Evolutionary conservation across 2,888 invertebrate genomes (phyloP).

Genomic region (Drosophila stalkeri): DNA sequence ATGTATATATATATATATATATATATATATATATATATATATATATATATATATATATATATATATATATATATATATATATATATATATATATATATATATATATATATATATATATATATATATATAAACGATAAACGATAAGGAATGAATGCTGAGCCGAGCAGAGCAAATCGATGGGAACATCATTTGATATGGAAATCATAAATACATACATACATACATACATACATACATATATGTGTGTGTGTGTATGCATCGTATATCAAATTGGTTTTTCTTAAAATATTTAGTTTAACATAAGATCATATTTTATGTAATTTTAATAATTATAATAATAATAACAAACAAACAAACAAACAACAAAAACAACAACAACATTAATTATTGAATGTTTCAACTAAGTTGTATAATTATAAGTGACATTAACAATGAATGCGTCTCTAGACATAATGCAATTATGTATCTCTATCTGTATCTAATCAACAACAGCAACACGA

Average conservation of each 20-base stretch:
- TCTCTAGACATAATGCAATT: slow-evolving; percentile 74
- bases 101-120: neutral
- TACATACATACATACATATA: neutral
- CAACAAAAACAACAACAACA: slow-evolving; percentile 30
- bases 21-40: neutral
- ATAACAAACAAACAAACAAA: slow-evolving; percentile 7
- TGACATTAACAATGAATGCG: slow-evolving; percentile 52
- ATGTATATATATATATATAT: neutral
- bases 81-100: slow-evolving; percentile 6
- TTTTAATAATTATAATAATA: slow-evolving; percentile 58
- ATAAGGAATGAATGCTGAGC: slow-evolving; percentile 6
- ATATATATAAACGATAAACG: slow-evolving; percentile 9
- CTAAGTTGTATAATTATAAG: slow-evolving; percentile 82
- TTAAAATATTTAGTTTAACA: slow-evolving; percentile 65
- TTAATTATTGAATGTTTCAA: slow-evolving; percentile 78
- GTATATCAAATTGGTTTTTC: slow-evolving; percentile 70
- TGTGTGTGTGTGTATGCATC: neutral
- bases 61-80: neutral
- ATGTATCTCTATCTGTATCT: slow-evolving; percentile 63
- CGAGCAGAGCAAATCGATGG: slow-evolving; percentile 1
- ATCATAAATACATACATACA: slow-evolving; percentile 13
- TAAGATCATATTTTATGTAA: slow-evolving; percentile 76
- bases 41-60: slow-evolving; percentile 2
- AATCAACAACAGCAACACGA: slow-evolving; percentile 21
- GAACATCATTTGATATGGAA: too few species aligned